Conservation (phyloP, 2,797 vertebrate species). For the Stomatorhinus walkeri region DNA sequence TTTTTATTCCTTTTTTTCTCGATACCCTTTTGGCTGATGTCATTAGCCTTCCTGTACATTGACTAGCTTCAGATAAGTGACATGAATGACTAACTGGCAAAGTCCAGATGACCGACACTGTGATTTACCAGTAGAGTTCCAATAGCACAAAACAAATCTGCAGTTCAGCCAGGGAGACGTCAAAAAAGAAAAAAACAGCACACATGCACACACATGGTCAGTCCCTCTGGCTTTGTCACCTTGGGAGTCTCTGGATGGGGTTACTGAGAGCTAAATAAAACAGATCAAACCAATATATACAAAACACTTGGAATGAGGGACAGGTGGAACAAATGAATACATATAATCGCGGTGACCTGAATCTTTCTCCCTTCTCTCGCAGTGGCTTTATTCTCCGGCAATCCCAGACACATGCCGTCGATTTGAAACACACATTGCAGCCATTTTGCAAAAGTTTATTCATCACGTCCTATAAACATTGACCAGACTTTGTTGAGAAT, state of each 20-base stretch:
- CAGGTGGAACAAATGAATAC: constrained; percentile 5
- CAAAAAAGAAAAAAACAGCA: not conserved
- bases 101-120: not conserved
- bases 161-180: not conserved
- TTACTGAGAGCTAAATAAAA: not conserved
- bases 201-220: not conserved
- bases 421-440: not conserved
- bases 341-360: not conserved
- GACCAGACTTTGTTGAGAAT: constrained; percentile 2
- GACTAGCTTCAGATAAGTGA: not conserved
- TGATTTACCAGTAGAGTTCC: not conserved
- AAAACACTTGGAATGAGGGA: not conserved
- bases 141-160: not conserved
- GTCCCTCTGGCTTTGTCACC: not conserved
- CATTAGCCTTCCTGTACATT: not conserved
- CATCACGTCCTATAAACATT: not conserved
- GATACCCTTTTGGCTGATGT: no score
- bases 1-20: not conserved
- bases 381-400: not conserved
- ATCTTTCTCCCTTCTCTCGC: not conserved
- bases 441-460: constrained; percentile 7
- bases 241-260: not conserved
- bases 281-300: constrained; percentile 8
- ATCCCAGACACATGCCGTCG: not conserved
- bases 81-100: not conserved